Percentiles rank a stretch among this genome's conserved stretches.
Conservation (phyloP, 2,888 invertebrate species). For the Rutpela maculata region DNA sequence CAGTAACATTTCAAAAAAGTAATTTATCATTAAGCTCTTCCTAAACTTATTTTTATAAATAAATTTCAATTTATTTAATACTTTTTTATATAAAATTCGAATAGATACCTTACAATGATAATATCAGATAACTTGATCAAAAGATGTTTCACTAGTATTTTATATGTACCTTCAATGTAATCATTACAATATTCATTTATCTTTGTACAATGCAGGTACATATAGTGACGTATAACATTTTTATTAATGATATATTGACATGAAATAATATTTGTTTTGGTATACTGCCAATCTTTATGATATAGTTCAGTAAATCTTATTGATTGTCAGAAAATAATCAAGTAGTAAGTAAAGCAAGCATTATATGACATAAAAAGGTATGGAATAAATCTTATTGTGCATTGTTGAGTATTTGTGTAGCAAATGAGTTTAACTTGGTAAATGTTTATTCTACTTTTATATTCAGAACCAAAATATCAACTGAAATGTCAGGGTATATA, state of each 20-base stretch:
- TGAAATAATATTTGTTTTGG: conserved; percentile 27
- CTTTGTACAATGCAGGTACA: not conserved
- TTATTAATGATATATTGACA: conserved; percentile 22
- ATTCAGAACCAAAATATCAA: conserved; percentile 7
- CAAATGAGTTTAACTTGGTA: conserved; percentile 7
- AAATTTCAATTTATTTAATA: no score
- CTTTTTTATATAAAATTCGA: not conserved
- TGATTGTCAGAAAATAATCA: conserved; percentile 23
- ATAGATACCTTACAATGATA: not conserved
- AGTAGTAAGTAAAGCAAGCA: conserved; percentile 5
- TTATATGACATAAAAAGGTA: not conserved
- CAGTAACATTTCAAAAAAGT: no score
- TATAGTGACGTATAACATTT: conserved; percentile 4
- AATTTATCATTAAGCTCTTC: no score
- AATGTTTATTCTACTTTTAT: conserved; percentile 7
- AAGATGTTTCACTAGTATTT: not conserved
- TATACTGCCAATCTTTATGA: conserved; percentile 16
- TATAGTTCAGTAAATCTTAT: conserved; percentile 11
- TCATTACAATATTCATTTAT: conserved; percentile 13
- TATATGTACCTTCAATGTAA: not conserved
- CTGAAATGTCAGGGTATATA: not conserved
- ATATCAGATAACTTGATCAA: not conserved
- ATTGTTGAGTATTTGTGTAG: conserved; percentile 7
- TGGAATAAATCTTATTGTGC: not conserved
- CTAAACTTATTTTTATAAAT: no score